Base-by-base conservation (phyloP, 2,888 invertebrate species). In the Stenodema calcarata region DNA sequence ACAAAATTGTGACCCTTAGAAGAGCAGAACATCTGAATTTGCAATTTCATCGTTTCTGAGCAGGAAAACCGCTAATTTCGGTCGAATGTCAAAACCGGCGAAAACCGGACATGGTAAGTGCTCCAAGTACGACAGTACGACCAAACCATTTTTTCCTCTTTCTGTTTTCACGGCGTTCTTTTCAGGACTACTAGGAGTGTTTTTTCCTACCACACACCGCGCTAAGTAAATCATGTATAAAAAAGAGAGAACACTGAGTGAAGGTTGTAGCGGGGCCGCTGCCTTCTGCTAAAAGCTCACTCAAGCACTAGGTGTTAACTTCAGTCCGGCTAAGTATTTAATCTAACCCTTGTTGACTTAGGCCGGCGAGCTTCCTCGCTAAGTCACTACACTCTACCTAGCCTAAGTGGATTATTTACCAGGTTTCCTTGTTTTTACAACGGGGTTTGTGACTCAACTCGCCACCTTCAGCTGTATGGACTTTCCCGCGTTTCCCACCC, bases 321-420 rank as follows among this genome's bases (percentile, higher is more conserved):
- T 62, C 18, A 70, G 82, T 69, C 62, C 82, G 42, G 82, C 82
- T 82, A 82, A 82, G 82, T 82, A 69, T 82, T 82, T 82, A 82
- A 82, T 82, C 82, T 82, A 82, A 82, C 82, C 82, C 82, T 82
- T 82, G 82, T 82, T 82, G 82, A 82, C 82, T 82, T 82, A 82
- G 82, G 82, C 82, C 35, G 42, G 35, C 9, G 27, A 82, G 82
- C 82, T 82, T 41, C 82, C 82, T 28, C 42, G 42, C 82, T 69
- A 82, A 82, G 82, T 82, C 82, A n/a, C 82, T 70, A 78, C 73
- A 23, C 27, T 44, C 78, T 44, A 44, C 82, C 70, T 62, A 41
- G 18, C 73, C 70, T 69, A 70, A 82, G 82, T 82, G 82, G 82
- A 82, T 82, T 82, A 82, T 82, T 82, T 82, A 82, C 82, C 62